Base-by-base conservation (phyloP, 2,888 invertebrate genomes). In the Rotaria socialis region DNA sequence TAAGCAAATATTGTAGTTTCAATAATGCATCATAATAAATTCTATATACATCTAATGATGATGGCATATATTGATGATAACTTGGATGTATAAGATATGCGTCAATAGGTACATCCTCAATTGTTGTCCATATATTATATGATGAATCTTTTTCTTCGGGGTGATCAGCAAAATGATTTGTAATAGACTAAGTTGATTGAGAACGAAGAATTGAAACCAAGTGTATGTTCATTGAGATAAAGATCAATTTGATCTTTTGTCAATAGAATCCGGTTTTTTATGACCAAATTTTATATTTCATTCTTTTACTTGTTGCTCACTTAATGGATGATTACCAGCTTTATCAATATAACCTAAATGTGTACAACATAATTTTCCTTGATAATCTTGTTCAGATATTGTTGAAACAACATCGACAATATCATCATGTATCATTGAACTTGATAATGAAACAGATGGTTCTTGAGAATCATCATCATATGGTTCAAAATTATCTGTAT, bases 281-380 rank as follows among this genome's bases (percentile, higher is more conserved):
- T 80, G n/a, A 80, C 47, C 24, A n/a, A 80, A 80, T 80, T 80
- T 47, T 47, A 10, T 80, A 47, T 80, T 80, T 47, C 47, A 47
- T 47, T 80, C 47, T 47, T 80, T 80, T 1, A 80, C 47, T 80
- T 80, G n/a, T n/a, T 80, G 47, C 47, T 80, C 80, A n/a, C 14
- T 80, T 47, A 47, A 80, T 43, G 80, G 80, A 80, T 80, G 80
- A 47, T 80, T 80, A 80, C 80, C 80, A 47, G 80, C 47, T 80
- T 80, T 80, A 80, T 80, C 80, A 6, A 80, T 47, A 80, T 80
- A 80, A 47, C 47, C 80, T n/a, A 80, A 80, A 80, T 80, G 80
- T 80, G 47, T 47, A 80, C n/a, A 80, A 43, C 80, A 80, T n/a
- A 80, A 47, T 47, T 80, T 80, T 24, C 80, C 80, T n/a, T 47